Conservation (phyloP, 2,888 invertebrate species). For the Drosophila multiciliata region DNA sequence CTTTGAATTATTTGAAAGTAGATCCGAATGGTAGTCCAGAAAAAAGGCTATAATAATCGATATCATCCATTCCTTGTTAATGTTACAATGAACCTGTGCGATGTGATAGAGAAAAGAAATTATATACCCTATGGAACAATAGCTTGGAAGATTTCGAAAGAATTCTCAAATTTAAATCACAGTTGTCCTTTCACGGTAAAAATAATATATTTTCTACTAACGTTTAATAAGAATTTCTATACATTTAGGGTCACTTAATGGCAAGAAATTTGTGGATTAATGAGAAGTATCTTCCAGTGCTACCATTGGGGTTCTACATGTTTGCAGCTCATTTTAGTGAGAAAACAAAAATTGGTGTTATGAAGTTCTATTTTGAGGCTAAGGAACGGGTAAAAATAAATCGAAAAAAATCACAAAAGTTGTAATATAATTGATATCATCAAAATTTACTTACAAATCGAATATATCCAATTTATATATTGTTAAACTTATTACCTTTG, state of each 20-base stretch:
- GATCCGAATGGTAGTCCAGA: constrained; percentile 27
- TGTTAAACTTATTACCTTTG: not conserved
- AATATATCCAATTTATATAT: not conserved
- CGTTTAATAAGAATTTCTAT: not conserved
- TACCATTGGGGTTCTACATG: constrained; percentile 29
- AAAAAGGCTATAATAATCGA: constrained; percentile 49
- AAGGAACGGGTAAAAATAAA: constrained; percentile 11
- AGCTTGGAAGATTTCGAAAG: not conserved
- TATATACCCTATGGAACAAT: constrained; percentile 39
- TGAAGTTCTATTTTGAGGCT: constrained; percentile 33
- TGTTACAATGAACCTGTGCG: constrained; percentile 45
- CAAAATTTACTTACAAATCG: not conserved
- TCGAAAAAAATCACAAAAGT: not conserved
- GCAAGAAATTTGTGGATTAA: constrained; percentile 27
- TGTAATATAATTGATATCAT: not conserved
- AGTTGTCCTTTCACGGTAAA: constrained; percentile 42
- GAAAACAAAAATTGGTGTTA: constrained; percentile 4
- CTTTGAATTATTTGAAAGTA: not conserved
- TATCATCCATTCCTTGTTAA: constrained; percentile 58
- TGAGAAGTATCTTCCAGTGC: constrained; percentile 9
- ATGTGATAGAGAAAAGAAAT: constrained; percentile 37
- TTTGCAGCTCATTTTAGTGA: not conserved
- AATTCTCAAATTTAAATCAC: constrained; percentile 51
- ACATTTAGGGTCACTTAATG: constrained; percentile 25
- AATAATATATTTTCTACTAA: not conserved